Evolutionary conservation across 2,888 invertebrate species (phyloP).

Genomic region (Ochropacha duplaris): DNA sequence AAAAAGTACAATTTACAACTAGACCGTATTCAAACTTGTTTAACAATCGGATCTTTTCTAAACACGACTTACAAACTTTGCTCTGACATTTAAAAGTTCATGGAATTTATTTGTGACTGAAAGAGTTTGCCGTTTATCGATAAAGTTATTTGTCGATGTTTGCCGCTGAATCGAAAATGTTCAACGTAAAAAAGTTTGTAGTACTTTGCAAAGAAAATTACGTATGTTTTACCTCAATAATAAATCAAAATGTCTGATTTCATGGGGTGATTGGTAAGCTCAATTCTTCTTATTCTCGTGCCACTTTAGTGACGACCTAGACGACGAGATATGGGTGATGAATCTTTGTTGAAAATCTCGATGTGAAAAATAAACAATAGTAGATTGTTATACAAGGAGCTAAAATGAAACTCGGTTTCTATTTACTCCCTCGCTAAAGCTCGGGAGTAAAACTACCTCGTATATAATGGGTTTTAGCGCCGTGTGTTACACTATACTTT

Average conservation of each 20-base stretch:
- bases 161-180: not conserved
- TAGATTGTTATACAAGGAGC: too few relatives aligned
- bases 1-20: constrained; percentile 4
- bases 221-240: not conserved
- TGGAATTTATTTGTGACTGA: not conserved
- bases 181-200: not conserved
- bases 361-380: too few relatives aligned
- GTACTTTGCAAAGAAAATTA: not conserved
- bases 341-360: too few relatives aligned
- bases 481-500: too few relatives aligned
- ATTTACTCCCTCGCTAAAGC: too few relatives aligned
- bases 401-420: too few relatives aligned
- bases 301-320: too few relatives aligned
- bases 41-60: constrained; percentile 5
- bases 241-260: not conserved
- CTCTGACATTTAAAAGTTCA: constrained; percentile 7
- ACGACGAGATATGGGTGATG: too few relatives aligned
- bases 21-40: not conserved
- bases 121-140: not conserved
- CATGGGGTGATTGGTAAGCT: not conserved
- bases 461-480: too few relatives aligned
- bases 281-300: not conserved
- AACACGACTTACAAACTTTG: constrained; percentile 6
- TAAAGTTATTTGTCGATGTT: not conserved
- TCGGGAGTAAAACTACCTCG: too few relatives aligned